Percentiles rank a stretch among this genome's conserved stretches.
phyloP scores from a whole-genome alignment of 2,888 invertebrate species.

The Creontiades dilutus region DNA sequence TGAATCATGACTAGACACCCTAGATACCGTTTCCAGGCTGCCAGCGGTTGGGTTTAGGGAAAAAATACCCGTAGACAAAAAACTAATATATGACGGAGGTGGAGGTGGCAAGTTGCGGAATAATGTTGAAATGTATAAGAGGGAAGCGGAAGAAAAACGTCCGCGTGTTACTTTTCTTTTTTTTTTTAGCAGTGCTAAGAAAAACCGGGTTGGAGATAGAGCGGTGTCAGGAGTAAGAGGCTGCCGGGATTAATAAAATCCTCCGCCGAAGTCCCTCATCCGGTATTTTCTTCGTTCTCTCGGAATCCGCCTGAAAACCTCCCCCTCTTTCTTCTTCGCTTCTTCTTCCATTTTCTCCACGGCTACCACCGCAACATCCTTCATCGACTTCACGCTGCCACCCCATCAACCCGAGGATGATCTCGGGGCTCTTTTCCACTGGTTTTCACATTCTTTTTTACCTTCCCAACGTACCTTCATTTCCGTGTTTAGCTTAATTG shows the following conservation, averaged over 20 bases:
- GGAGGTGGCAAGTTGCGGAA: too few species aligned
- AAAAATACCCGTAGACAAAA: too few species aligned
- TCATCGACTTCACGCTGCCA: too few species aligned
- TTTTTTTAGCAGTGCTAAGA: not conserved
- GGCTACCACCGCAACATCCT: not conserved
- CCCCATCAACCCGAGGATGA: too few species aligned
- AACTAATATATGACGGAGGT: too few species aligned
- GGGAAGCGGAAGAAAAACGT: not conserved
- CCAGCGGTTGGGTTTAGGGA: too few species aligned
- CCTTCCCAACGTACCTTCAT: too few species aligned
- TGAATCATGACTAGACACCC: too few species aligned
- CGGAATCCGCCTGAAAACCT: constrained; percentile 2
- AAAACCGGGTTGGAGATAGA: constrained; percentile 6
- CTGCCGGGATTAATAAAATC: constrained; percentile 52
- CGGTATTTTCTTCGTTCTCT: constrained; percentile 24
- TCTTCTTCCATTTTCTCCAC: constrained; percentile 17
- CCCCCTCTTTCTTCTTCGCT: not conserved
- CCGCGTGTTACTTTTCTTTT: not conserved
- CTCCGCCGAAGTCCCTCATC: constrained; percentile 32
- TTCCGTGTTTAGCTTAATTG: too few species aligned
- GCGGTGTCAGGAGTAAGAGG: not conserved
- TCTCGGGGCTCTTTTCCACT: too few species aligned
- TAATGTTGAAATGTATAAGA: not conserved
- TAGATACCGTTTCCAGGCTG: too few species aligned
- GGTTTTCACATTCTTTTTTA: too few species aligned